These are phyloP conservation scores for Esox niger DNA, from an alignment of 2,113 vertebrate genomes.

Conservation along the genomic window DNA sequence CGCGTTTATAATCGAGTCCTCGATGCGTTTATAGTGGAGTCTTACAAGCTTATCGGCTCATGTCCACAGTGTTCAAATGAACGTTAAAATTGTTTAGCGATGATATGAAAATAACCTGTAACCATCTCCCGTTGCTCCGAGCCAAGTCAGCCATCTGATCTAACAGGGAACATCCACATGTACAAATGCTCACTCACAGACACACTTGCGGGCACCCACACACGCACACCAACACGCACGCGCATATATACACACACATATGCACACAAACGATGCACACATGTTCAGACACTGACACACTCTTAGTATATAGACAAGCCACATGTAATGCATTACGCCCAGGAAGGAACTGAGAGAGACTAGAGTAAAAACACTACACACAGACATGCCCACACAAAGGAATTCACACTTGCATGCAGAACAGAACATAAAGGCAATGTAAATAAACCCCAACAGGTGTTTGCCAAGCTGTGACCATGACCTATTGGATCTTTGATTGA, in stretches of 20 bases:
- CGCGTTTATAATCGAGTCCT: too few species aligned
- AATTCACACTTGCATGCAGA: neutral
- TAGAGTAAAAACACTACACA: conserved; percentile 9
- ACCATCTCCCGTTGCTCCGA: neutral
- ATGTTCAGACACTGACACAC: neutral
- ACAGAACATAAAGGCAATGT: neutral
- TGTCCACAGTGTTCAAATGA: neutral
- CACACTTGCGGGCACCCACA: neutral
- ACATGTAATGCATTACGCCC: conserved; percentile 46
- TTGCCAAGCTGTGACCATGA: conserved; percentile 7
- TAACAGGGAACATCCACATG: conserved; percentile 4
- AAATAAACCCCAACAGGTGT: conserved; percentile 20
- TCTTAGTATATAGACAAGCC: conserved; percentile 25
- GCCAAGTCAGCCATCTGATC: conserved; percentile 5
- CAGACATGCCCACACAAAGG: neutral
- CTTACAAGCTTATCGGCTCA: conserved; percentile 18
- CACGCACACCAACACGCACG: conserved; percentile 3
- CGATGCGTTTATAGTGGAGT: conserved; percentile 11
- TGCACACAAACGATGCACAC: neutral
- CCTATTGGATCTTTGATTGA: conserved; percentile 31
- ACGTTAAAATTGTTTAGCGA: neutral
- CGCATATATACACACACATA: neutral
- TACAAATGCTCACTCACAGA: neutral
- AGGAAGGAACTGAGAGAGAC: conserved; percentile 38
- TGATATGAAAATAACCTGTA: conserved; percentile 9